These are phyloP conservation scores for Dendrolimus houi DNA, from an alignment of 2,888 invertebrate species.

Conservation along the genomic window DNA sequence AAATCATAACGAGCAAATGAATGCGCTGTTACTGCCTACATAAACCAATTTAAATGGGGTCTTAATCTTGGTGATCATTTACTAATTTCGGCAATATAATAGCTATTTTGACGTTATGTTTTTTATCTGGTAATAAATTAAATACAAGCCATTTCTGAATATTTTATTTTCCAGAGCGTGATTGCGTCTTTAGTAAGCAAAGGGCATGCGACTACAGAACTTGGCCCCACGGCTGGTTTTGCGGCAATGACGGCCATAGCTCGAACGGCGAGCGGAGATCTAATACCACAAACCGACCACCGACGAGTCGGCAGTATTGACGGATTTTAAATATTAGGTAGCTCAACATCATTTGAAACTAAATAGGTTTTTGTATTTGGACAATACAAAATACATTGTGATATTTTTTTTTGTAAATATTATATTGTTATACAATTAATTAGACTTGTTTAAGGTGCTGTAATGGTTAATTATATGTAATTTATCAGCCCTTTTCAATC, in stretches of 20 bases:
- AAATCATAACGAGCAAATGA: too few relatives aligned
- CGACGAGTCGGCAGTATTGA: conserved; percentile 69
- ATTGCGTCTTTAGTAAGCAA: conserved; percentile 56
- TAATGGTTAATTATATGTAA: neutral
- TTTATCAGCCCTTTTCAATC: too few relatives aligned
- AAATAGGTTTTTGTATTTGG: neutral
- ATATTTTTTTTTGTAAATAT: conserved; percentile 15
- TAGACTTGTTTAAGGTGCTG: conserved; percentile 3
- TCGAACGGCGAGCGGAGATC: conserved; percentile 52
- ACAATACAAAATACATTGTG: conserved; percentile 20
- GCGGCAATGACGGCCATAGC: conserved; percentile 77
- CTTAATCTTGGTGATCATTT: too few relatives aligned
- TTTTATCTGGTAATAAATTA: too few relatives aligned
- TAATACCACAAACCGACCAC: conserved; percentile 53
- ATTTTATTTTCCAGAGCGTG: conserved; percentile 39
- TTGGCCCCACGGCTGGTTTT: conserved; percentile 75
- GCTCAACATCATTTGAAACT: conserved; percentile 7
- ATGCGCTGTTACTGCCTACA: too few relatives aligned
- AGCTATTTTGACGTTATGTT: too few relatives aligned
- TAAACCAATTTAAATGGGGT: too few relatives aligned
- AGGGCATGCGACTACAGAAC: conserved; percentile 67
- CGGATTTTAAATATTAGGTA: conserved; percentile 31
- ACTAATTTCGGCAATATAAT: too few relatives aligned
- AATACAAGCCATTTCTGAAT: too few relatives aligned
- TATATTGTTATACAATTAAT: conserved; percentile 1